Percentiles rank a stretch among this genome's conserved stretches.
phyloP scores from a whole-genome alignment of 2,888 invertebrate genomes.

The Nasonovia ribisnigri region DNA sequence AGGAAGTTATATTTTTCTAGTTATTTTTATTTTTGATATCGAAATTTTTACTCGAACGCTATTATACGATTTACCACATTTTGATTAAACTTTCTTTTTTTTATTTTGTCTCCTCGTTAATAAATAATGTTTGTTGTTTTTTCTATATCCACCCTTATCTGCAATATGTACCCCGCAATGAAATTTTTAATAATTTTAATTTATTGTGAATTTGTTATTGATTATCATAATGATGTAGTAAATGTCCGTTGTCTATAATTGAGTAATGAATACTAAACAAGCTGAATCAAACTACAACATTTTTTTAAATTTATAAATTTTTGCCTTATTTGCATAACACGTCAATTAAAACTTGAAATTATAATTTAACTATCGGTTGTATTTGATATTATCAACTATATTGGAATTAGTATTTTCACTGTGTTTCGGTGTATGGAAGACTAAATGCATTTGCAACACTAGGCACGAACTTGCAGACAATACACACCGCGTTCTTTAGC shows the following conservation, averaged over 20 bases:
- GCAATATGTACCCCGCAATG: not conserved
- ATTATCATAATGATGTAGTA: not conserved
- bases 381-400: not conserved
- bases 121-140: not conserved
- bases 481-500: constrained; percentile 26
- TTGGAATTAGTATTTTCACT: not conserved
- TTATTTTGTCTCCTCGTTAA: not conserved
- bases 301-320: not conserved
- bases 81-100: constrained; percentile 12
- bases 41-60: not conserved
- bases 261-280: not conserved
- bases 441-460: constrained; percentile 32
- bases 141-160: not conserved
- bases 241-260: not conserved
- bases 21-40: not conserved
- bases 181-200: not conserved
- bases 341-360: not conserved
- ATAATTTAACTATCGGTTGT: not conserved
- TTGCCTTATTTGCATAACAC: not conserved
- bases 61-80: not conserved
- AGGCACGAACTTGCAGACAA: constrained; percentile 47
- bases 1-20: constrained; percentile 25
- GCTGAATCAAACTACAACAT: not conserved
- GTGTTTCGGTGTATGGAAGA: not conserved
- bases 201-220: not conserved